These are phyloP conservation scores for Nymphalis polychloros DNA, from an alignment of 2,888 invertebrate species.

Conservation along the genomic window DNA sequence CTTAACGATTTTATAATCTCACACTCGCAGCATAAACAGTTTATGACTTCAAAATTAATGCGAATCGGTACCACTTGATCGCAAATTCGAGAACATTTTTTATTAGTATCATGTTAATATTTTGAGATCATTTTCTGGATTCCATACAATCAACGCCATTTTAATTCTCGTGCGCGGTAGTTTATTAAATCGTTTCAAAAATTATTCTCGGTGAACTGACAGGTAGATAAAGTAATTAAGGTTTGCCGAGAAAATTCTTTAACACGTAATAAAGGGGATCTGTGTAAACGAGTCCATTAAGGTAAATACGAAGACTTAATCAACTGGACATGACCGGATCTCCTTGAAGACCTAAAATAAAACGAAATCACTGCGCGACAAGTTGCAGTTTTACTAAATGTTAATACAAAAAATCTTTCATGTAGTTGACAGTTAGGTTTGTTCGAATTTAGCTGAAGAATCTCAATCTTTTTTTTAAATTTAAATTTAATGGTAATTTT, in stretches of 20 bases:
- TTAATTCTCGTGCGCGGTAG: constrained; percentile 57
- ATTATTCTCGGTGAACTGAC: constrained; percentile 53
- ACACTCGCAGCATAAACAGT: constrained; percentile 49
- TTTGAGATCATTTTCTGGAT: constrained; percentile 31
- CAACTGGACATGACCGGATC: constrained; percentile 52
- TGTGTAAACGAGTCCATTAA: constrained; percentile 68
- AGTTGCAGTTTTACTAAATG: constrained; percentile 29
- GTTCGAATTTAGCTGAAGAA: neutral
- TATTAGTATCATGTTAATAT: constrained; percentile 50
- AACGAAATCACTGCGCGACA: constrained; percentile 34
- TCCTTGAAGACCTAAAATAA: constrained; percentile 59
- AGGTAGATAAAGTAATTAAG: constrained; percentile 70
- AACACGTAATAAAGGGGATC: constrained; percentile 61
- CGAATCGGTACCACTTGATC: constrained; percentile 48
- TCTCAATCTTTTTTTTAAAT: neutral
- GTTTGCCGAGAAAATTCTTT: constrained; percentile 62
- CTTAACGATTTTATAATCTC: constrained; percentile 56
- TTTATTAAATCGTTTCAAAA: constrained; percentile 68
- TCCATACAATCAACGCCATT: constrained; percentile 50
- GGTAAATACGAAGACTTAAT: constrained; percentile 61
- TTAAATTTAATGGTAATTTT: constrained; percentile 4
- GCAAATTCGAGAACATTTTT: constrained; percentile 46
- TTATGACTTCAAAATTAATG: constrained; percentile 51
- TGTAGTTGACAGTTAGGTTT: neutral
- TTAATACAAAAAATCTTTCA: constrained; percentile 17